Conservation (phyloP, 64 coral and sea anemone species). For the Pocillopora damicornis region DNA sequence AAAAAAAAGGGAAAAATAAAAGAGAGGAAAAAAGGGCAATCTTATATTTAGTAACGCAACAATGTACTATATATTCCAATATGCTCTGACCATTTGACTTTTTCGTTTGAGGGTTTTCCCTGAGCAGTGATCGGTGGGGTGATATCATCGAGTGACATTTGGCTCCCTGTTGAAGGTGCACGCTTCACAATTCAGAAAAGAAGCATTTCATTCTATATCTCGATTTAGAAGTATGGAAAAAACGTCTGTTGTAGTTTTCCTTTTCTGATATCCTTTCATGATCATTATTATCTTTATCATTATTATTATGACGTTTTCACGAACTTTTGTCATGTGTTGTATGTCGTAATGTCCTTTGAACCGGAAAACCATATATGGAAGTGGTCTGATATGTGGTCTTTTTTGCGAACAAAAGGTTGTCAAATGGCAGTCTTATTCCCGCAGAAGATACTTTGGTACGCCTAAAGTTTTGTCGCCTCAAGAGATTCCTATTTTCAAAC, state of each 20-base stretch:
- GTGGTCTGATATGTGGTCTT: not conserved
- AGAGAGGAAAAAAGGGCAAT: no score
- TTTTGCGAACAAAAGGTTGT: not conserved
- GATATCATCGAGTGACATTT: not conserved
- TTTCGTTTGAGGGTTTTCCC: not conserved
- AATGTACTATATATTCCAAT: not conserved
- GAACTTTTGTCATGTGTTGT: no score
- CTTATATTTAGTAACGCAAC: no score
- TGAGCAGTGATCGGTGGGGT: not conserved
- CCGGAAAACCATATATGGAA: constrained; percentile 19
- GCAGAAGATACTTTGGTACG: not conserved
- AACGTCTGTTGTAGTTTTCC: no score
- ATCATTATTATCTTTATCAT: no score
- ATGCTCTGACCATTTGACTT: not conserved
- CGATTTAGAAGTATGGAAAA: no score
- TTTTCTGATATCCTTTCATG: no score
- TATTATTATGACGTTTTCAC: no score
- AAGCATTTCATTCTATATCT: no score
- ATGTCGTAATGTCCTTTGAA: not conserved
- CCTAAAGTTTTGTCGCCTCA: not conserved
- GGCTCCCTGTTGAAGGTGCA: no score
- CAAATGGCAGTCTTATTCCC: not conserved
- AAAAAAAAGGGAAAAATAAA: no score
- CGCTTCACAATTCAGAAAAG: no score
- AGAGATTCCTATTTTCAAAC: not conserved